A percentile compares a stretch with the other conserved stretches of the same genome.
These are phyloP conservation scores for Pluvianellus socialis DNA, from an alignment of 2,113 vertebrate genomes.

Conservation along the genomic window DNA sequence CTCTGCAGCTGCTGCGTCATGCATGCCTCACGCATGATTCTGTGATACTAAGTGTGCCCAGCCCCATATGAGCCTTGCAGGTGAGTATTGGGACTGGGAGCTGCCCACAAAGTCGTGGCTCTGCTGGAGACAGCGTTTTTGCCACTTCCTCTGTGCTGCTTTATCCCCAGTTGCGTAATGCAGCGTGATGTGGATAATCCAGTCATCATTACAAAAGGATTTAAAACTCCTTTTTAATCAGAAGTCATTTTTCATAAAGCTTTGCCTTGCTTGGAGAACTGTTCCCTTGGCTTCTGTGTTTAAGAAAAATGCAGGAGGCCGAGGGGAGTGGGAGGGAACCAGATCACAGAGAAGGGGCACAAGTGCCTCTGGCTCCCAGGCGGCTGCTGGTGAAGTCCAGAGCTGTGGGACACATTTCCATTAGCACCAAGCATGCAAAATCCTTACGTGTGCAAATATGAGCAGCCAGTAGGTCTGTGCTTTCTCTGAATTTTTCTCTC, in stretches of 20 bases:
- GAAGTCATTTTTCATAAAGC: conserved; percentile 36
- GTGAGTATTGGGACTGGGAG: background rate
- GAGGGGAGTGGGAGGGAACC: background rate
- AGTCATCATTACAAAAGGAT: background rate
- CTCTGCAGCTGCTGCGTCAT: background rate
- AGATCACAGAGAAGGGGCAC: background rate
- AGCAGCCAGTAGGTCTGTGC: background rate
- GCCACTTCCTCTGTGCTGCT: background rate
- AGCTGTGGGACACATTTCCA: background rate
- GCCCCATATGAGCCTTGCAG: background rate
- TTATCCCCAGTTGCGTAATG: conserved; percentile 18
- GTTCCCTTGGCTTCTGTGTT: background rate
- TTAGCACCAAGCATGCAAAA: background rate
- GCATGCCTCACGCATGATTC: accelerated
- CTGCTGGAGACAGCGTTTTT: background rate
- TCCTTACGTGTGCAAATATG: accelerated
- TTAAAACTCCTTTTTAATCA: background rate
- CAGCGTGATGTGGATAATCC: background rate
- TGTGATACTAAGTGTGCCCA: background rate
- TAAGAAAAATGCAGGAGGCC: background rate
- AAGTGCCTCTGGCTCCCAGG: background rate
- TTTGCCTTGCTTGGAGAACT: background rate
- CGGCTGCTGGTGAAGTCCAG: background rate
- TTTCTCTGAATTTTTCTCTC: background rate
- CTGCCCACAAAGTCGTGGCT: background rate